Evolutionary conservation across 2,113 vertebrate genomes (phyloP), one percentile per base, ranked within the genome.

Genomic region (Chitala chitala): DNA sequence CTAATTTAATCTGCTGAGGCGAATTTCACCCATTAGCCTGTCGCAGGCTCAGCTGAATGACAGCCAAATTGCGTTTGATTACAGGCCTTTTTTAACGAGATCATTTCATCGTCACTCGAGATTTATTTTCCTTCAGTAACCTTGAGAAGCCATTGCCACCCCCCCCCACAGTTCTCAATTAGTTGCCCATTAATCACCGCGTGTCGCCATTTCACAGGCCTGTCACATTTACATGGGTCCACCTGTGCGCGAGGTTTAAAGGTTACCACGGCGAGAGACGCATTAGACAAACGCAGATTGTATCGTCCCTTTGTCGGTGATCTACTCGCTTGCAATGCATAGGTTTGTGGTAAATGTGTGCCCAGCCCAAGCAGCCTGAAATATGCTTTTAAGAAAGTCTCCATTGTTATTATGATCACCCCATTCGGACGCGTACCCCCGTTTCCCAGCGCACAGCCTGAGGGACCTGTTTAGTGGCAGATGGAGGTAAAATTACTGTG

Each of bases 111-210:
- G 17, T 20, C n/a, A n/a, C n/a, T n/a, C 2, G 33, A 55, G 69
- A 56, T 71, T 54, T 55, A 71, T 71, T 71, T 71, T 71, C 51
- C 51, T 24, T 33, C n/a, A 54, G 36, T 71, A 53, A 55, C 51
- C 69, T 71, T 71, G 69, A 42, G 51, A 42, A n/a, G 33, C n/a
- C 20, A 73, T 61, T 20, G 38, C 22, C 26, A 40, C 33, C 58
- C 38, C 42, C 50, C 22, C 54, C 24, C 76, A 31, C 29, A 59
- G 22, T 59, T 59, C 56, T 59, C 33, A 59, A 59, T 59, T 59
- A 59, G 56, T 59, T 7, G 5, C 13, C 29, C 56, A 17, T 59
- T 59, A 59, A 59, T 59, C 56, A 59, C 56, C 29, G 56, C 29
- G 1, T 12, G 3, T 33, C 56, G 29, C 33, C 56, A 59, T 15